Base-by-base conservation (phyloP, 1,140 invertebrate species). In the Globodera ellingtonae region DNA sequence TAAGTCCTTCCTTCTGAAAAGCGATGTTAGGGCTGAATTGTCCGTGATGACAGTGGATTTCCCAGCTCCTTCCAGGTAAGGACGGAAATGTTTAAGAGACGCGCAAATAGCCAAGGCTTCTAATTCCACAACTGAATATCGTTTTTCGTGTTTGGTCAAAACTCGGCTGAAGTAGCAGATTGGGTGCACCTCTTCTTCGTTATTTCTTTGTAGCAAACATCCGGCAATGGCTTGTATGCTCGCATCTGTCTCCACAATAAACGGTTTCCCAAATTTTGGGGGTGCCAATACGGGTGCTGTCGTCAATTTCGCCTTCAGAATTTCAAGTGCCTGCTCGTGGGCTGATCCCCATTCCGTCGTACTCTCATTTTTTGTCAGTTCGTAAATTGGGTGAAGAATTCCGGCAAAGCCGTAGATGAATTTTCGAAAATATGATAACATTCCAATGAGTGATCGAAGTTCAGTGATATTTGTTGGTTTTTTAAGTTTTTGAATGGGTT, bases 181-280 rank as follows among this genome's bases (percentile, higher is more conserved):
- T 10, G 79, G 79, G 50, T 80, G 79, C 3, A 44, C 13, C 4
- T 80, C 13, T 8, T 46, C 71, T 4, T 76, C 48, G 0, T 4
- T n/a, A 3, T 24, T 52, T 3, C 48, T 78, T 56, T 79, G 78
- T 0, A 79, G 47, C 0, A 79, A 7, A 13, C 47, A 50, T 78
- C n/a, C 78, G 10, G 66, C 78, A 7, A 77, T 65, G 4, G 78
- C 78, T 6, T 4, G 4, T 4, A 72, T 48, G n/a, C 78, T 79
- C 1, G 80, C 80, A 18, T 81, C 80, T 5, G 62, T 81, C 35
- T 81, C 80, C 0, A 81, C 72, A 2, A 74, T 66, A 50, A 81
- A 81, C 21, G 80, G 80, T 73, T 81, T 18, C 0, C 78, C 78
- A 3, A 81, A 65, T 9, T 47, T 48, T 0, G 80, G 80, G 0